Evolutionary conservation across 53 echinoderm and acorn worm species (phyloP).

Genomic region (Luidia sarsii): DNA sequence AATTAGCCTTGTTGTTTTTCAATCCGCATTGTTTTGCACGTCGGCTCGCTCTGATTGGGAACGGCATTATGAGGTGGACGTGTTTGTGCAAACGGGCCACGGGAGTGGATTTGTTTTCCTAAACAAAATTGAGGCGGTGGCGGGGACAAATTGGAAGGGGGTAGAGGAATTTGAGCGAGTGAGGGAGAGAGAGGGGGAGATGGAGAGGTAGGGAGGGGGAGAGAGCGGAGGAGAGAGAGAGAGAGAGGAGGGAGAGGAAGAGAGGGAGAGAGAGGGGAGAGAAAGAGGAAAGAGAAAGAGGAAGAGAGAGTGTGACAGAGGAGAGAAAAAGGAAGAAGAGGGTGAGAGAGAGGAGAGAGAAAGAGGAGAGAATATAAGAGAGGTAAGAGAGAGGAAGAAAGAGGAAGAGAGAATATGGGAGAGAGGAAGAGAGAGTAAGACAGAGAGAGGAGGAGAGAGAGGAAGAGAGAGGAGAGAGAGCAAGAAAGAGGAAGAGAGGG

Average conservation of each 20-base stretch:
- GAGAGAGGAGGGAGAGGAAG: background rate
- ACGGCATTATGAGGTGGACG: background rate
- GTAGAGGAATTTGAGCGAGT: background rate
- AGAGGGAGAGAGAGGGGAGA: background rate
- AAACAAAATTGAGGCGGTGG: background rate
- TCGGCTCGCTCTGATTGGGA: background rate
- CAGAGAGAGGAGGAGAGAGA: no score
- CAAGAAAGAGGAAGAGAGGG: background rate
- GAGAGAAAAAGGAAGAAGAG: no score
- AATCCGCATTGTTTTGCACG: background rate
- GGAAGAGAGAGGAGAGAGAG: background rate
- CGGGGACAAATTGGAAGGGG: background rate
- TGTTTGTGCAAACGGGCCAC: background rate
- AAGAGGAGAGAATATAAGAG: background rate
- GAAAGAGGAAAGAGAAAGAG: background rate
- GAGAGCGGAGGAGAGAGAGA: no score
- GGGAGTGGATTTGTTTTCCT: background rate
- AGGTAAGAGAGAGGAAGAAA: background rate
- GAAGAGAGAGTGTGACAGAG: slow-evolving; percentile 1
- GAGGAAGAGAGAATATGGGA: no score
- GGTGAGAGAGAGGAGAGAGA: no score
- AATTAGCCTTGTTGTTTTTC: slow-evolving; percentile 30
- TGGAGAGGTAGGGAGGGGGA: background rate
- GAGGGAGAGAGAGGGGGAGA: background rate
- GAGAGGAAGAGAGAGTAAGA: background rate